phyloP scores from a whole-genome alignment of 2,797 vertebrate genomes.

The Tadarida brasiliensis region DNA sequence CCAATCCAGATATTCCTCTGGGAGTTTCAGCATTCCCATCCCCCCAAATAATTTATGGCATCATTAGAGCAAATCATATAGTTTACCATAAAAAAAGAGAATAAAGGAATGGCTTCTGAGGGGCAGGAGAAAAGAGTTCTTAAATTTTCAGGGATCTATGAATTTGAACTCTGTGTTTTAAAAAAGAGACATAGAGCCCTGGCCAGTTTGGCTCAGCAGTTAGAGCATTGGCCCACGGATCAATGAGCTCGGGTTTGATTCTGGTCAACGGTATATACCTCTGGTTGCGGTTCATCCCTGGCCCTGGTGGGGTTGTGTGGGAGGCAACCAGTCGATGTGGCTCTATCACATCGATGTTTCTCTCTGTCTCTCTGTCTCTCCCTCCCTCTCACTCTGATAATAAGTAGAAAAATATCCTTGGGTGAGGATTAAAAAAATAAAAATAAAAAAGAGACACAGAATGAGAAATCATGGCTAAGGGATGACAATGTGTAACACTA shows the following conservation, averaged over 20 bases:
- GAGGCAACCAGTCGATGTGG: too few relatives aligned
- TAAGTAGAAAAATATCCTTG: too few relatives aligned
- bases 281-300: too few relatives aligned
- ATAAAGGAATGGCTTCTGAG: constrained; percentile 15
- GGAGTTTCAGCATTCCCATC: neutral
- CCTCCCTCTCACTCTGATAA: too few relatives aligned
- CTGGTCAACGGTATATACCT: too few relatives aligned
- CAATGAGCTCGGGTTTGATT: too few relatives aligned
- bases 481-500: neutral
- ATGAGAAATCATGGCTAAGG: constrained; percentile 25
- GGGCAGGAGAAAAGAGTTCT: neutral
- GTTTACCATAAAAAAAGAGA: constrained; percentile 16
- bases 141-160: constrained; percentile 54
- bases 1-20: constrained; percentile 13
- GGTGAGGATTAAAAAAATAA: too few relatives aligned
- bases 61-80: constrained; percentile 28
- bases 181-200: neutral
- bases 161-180: constrained; percentile 50
- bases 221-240: too few relatives aligned
- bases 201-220: too few relatives aligned
- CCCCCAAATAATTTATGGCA: constrained; percentile 18
- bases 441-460: neutral
- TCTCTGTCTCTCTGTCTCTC: too few relatives aligned
- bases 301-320: too few relatives aligned
- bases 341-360: too few relatives aligned